Evolutionary conservation across 2,797 vertebrate species (phyloP).

Genomic region (Pseudochirops corinnae): DNA sequence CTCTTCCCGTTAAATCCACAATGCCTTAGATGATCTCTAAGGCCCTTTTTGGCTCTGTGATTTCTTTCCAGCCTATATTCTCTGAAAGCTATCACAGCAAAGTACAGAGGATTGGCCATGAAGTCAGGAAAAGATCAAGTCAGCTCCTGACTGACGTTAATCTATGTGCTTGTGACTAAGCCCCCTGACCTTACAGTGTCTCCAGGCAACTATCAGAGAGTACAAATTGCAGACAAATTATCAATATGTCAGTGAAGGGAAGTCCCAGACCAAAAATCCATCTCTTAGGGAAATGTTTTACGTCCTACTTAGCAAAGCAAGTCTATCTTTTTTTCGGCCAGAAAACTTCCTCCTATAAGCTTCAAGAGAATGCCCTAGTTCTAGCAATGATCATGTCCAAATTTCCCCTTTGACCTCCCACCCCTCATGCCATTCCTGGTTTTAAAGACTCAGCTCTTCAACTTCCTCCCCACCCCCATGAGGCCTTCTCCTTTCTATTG

Average conservation of each 20-base stretch:
- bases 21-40: background rate
- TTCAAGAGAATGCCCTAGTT: background rate
- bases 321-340: background rate
- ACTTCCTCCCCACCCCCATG: background rate
- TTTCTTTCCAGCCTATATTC: background rate
- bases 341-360: background rate
- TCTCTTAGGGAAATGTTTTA: background rate
- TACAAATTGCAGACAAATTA: background rate
- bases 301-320: background rate
- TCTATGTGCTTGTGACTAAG: background rate
- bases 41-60: background rate
- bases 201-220: background rate
- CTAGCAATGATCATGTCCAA: background rate
- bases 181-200: background rate
- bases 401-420: background rate
- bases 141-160: background rate
- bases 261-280: background rate
- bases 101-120: background rate
- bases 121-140: background rate
- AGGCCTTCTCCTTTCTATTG: background rate
- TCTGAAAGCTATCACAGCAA: background rate
- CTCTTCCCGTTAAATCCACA: background rate
- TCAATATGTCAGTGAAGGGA: background rate
- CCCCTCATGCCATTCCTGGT: background rate
- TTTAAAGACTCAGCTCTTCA: background rate